These are phyloP conservation scores for Pheosia tremula DNA, from an alignment of 2,888 invertebrate genomes.

Conservation along the genomic window DNA sequence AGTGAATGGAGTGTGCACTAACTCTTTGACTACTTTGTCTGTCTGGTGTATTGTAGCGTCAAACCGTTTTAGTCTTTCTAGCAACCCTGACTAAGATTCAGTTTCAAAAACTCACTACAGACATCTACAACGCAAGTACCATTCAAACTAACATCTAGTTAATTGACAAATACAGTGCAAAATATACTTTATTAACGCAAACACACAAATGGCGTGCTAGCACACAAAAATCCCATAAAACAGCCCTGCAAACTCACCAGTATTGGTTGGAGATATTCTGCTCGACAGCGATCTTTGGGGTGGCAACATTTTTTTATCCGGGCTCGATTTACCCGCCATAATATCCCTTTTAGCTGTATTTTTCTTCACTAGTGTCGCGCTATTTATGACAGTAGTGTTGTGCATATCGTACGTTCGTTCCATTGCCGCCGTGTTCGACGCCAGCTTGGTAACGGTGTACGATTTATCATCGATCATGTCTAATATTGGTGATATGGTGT, in stretches of 20 bases:
- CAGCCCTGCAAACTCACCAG: conserved; percentile 44
- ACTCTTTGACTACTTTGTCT: too few species aligned
- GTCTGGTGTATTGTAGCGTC: too few species aligned
- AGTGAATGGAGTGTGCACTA: too few species aligned
- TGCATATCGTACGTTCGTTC: conserved; percentile 57
- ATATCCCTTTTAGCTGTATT: conserved; percentile 65
- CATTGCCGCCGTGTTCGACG: conserved; percentile 40
- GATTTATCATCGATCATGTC: conserved; percentile 67
- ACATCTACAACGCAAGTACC: neutral
- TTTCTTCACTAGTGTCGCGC: conserved; percentile 65
- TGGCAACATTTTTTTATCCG: conserved; percentile 59
- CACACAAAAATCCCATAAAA: conserved; percentile 1
- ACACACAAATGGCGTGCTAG: conserved; percentile 7
- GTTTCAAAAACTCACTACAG: neutral
- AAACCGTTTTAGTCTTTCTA: too few species aligned
- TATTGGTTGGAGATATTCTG: conserved; percentile 46
- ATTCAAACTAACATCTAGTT: too few species aligned
- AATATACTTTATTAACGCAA: neutral
- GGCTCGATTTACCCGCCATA: conserved; percentile 52
- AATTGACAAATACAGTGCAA: conserved; percentile 1
- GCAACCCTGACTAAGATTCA: too few species aligned
- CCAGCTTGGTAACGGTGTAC: conserved; percentile 56
- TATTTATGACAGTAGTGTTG: conserved; percentile 66
- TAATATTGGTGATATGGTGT: conserved; percentile 77
- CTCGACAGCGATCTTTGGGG: conserved; percentile 43